A percentile compares a stretch with the other conserved stretches of the same genome.
Evolutionary conservation across 2,797 vertebrate species (phyloP).

Genomic region (Manis javanica): DNA sequence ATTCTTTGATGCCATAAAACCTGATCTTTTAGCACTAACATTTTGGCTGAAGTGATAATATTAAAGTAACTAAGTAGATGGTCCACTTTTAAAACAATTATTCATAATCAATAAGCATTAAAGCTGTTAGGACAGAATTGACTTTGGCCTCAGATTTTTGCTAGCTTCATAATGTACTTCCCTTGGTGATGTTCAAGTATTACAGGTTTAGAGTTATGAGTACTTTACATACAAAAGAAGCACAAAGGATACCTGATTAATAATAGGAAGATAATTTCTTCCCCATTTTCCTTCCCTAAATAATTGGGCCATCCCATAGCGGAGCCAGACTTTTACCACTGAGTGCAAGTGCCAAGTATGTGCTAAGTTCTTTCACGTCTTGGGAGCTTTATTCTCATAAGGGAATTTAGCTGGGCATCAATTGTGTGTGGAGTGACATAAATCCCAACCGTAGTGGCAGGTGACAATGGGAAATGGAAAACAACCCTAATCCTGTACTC

Average conservation of each 20-base stretch:
- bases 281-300: slow-evolving; percentile 35
- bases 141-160: background rate
- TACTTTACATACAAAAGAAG: slow-evolving; percentile 37
- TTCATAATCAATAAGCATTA: slow-evolving; percentile 65
- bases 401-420: background rate
- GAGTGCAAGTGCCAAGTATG: background rate
- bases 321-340: background rate
- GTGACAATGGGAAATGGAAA: background rate
- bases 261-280: slow-evolving; percentile 4
- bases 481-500: background rate
- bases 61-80: slow-evolving; percentile 54
- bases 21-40: slow-evolving; percentile 44
- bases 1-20: slow-evolving; percentile 59
- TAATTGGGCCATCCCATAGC: background rate
- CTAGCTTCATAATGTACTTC: slow-evolving; percentile 31
- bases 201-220: slow-evolving; percentile 64
- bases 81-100: slow-evolving; percentile 42
- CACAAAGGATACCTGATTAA: slow-evolving; percentile 41
- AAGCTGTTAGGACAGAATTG: slow-evolving; percentile 74
- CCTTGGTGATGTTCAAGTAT: slow-evolving; percentile 67
- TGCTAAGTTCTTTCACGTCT: background rate
- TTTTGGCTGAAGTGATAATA: slow-evolving; percentile 48
- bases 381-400: background rate
- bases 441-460: background rate
- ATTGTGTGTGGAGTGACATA: background rate